Evolutionary conservation across 2,888 invertebrate genomes (phyloP), one percentile per base, ranked within the genome.

Genomic region (Nymphalis urticae): DNA sequence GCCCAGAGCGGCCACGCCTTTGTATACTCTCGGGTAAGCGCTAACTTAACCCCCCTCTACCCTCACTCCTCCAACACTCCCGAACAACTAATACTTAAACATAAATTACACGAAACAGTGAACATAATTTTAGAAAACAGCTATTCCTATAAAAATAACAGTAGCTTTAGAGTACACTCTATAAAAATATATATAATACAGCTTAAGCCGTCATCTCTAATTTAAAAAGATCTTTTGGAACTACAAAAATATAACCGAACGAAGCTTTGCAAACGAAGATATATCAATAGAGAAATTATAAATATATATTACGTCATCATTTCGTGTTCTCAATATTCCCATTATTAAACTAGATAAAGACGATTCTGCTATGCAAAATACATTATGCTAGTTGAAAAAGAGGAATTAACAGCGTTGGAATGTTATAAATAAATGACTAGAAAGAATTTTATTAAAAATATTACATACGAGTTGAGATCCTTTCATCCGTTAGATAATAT

Each of bases 281-380:
- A 63, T 47, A 51, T 68, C 51, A 68, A 74, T 75, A 76, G 75
- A 69, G 75, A 80, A 74, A 65, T 64, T 65, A 74, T 32, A 0
- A 32, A 32, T 32, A 32, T 32, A 76, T 76, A 72, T 77, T 74
- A 72, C 75, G 73, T 42, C 75, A 75, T 79, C 84, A 82, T 79
- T 76, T 80, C 78, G 82, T 80, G 21, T 84, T 79, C 78, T 76
- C 77, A 66, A 78, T 76, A 79, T 82, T 83, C 79, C 84, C 80
- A 82, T 82, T 85, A 86, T 83, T 84, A 75, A 80, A 81, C 86
- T 88, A 90, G 86, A 76, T 80, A 86, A 88, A 91, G 85, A 86
- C 79, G 81, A 88, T 90, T 92, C 91, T 92, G 92, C 92, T 91
- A 89, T 92, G 92, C 92, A 92, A 92, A 92, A 90, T 89, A 89